Base-by-base conservation (phyloP, 2,113 vertebrate species). In the Mionectes macconnelli region DNA sequence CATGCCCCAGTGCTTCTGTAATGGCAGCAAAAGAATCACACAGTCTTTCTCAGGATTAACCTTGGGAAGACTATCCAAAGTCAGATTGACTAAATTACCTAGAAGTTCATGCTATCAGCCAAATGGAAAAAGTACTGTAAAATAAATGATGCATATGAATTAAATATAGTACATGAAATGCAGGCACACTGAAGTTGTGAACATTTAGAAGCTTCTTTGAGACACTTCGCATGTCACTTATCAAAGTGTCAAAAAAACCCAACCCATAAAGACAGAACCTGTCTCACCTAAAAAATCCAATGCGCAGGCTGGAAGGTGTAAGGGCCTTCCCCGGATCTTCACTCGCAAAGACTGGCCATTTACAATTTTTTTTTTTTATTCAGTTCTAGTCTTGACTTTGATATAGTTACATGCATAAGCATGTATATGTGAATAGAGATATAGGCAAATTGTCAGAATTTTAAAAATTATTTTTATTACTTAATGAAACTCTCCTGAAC, bases 381-480 rank as follows among this genome's bases (percentile, higher is more conserved):
- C 25, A n/a, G 12, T 63, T 85, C 14, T 72, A 62, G 40, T 30
- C n/a, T 40, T 63, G n/a, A 21, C 8, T 74, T 81, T 45, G 5
- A 9, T 50, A 20, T 6, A 87, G 19, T 47, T 73, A 28, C 0
- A 0, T 49, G 4, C 4, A 4, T 25, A 4, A 45, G 9, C 17
- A 1, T 78, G 22, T 30, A 7, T 42, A 25, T 31, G 5, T 68
- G 18, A 42, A 69, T 23, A 75, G 17, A 79, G 1, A 79, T 8
- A 76, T 3, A 37, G 14, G 4, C 1, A 84, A 89, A 91, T 74
- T 30, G 8, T 37, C 44, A 60, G 14, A 81, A 89, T 74, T 66
- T 22, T 40, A 9, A 69, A 91, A 74, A 31, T 44, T 47, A 12
- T 40, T 22, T 52, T 31, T 72, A 21, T 78, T 78, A 18, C 7